Percentiles rank a stretch among this genome's conserved stretches.
Conservation (phyloP, 2,888 invertebrate species). For the Tipula confusa region DNA sequence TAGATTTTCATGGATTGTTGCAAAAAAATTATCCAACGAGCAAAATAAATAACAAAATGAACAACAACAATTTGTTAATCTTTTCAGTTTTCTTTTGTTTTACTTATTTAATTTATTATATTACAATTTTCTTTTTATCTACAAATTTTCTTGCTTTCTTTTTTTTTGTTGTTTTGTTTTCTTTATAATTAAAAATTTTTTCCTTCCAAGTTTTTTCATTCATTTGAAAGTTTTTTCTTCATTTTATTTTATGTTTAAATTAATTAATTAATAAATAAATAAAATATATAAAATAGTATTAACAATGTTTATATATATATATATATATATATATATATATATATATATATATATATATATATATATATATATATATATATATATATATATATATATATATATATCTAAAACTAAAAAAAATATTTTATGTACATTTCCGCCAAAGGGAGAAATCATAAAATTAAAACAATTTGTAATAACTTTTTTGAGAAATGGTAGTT, state of each 20-base stretch:
- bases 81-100: not conserved
- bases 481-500: not conserved
- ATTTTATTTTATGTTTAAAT: not conserved
- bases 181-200: not conserved
- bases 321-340: too few relatives aligned
- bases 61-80: not conserved
- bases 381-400: too few relatives aligned
- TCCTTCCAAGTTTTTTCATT: not conserved
- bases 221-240: not conserved
- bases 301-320: too few relatives aligned
- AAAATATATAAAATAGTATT: constrained; percentile 25
- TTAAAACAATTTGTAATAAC: too few relatives aligned
- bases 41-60: too few relatives aligned
- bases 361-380: too few relatives aligned
- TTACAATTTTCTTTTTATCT: constrained; percentile 25
- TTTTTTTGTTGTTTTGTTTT: not conserved
- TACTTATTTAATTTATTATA: constrained; percentile 12
- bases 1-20: too few relatives aligned
- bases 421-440: not conserved
- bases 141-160: not conserved
- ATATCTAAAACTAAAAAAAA: not conserved
- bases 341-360: too few relatives aligned
- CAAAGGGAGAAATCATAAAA: too few relatives aligned
- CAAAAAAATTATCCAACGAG: too few relatives aligned
- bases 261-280: not conserved